Evolutionary conservation across 2,888 invertebrate genomes (phyloP).

Genomic region (Spodoptera picta): DNA sequence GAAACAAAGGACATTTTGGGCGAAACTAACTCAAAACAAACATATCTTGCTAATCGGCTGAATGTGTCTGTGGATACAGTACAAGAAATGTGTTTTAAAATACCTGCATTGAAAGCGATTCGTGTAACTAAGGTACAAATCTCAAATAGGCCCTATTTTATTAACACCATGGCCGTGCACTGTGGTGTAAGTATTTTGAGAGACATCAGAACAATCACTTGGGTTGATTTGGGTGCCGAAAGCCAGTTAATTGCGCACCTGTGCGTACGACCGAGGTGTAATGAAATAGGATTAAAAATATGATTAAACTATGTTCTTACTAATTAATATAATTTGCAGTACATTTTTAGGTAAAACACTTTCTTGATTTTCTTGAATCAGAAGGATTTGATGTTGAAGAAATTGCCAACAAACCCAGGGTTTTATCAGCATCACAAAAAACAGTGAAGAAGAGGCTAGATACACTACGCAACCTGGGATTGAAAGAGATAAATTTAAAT

Average conservation of each 20-base stretch:
- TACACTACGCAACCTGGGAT: slow-evolving; percentile 81
- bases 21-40: slow-evolving; percentile 81
- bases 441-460: slow-evolving; percentile 87
- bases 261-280: too few species aligned
- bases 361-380: slow-evolving; percentile 87
- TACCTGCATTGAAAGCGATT: slow-evolving; percentile 86
- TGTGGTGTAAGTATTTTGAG: too few species aligned
- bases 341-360: slow-evolving; percentile 86
- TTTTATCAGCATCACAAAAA: slow-evolving; percentile 87
- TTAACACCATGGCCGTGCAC: too few species aligned
- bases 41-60: slow-evolving; percentile 87
- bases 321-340: slow-evolving; percentile 17
- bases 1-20: slow-evolving; percentile 86
- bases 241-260: too few species aligned
- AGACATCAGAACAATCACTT: too few species aligned
- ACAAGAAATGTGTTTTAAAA: slow-evolving; percentile 83
- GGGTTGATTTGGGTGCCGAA: too few species aligned
- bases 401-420: slow-evolving; percentile 86
- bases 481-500: slow-evolving; percentile 84
- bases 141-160: too few species aligned
- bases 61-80: slow-evolving; percentile 80
- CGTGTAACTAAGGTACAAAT: slow-evolving; percentile 86
- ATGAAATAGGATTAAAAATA: neutral
- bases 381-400: slow-evolving; percentile 87
- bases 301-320: neutral